Percentiles rank a stretch among this genome's conserved stretches.
phyloP scores from a whole-genome alignment of 2,888 invertebrate genomes.

The Chymomyza procnemis region DNA sequence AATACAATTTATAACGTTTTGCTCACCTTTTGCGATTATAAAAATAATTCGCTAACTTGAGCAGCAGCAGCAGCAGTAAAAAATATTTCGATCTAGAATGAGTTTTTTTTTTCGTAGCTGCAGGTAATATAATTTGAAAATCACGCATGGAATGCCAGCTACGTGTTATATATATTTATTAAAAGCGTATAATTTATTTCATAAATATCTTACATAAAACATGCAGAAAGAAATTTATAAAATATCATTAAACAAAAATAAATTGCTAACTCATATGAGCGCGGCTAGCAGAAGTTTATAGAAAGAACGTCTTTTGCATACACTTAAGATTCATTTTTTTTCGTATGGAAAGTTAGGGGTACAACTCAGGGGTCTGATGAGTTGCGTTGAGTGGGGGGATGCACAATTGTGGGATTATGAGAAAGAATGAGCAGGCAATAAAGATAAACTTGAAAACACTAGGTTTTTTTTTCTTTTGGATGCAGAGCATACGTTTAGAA shows the following conservation, averaged over 20 bases:
- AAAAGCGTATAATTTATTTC: neutral
- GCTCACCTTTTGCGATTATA: neutral
- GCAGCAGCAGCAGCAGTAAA: too few relatives aligned
- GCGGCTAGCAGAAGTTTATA: neutral
- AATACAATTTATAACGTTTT: constrained; percentile 35
- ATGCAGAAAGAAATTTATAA: neutral
- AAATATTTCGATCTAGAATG: neutral
- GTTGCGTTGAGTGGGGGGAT: too few relatives aligned
- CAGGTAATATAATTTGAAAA: constrained; percentile 1
- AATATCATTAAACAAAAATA: neutral
- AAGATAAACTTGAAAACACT: too few relatives aligned
- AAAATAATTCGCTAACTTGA: neutral
- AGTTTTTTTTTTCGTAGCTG: neutral
- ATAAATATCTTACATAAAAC: neutral
- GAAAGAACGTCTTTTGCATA: neutral
- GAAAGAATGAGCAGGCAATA: too few relatives aligned
- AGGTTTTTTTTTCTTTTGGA: too few relatives aligned
- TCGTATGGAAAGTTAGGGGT: too few relatives aligned
- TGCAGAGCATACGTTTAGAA: too few relatives aligned
- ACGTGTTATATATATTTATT: neutral
- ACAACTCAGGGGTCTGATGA: too few relatives aligned
- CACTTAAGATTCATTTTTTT: too few relatives aligned
- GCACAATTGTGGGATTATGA: too few relatives aligned
- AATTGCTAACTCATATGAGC: neutral
- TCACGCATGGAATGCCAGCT: neutral